Base-by-base conservation (phyloP, 2,888 invertebrate species). In the Leucoma salicis region DNA sequence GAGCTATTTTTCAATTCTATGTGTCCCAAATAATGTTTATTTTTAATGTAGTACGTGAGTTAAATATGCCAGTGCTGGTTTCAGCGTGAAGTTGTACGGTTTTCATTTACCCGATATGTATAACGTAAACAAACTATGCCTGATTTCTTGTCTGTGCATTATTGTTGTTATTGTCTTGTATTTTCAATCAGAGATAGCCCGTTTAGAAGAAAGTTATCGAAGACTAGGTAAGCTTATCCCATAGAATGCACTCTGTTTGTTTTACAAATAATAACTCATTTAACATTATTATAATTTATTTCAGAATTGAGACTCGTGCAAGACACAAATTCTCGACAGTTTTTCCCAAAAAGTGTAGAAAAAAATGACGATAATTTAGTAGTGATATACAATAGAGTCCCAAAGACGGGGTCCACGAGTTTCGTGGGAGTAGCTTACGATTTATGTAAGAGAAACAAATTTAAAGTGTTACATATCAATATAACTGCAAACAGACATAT, bases 351-450 rank as follows among this genome's bases (percentile, higher is more conserved):
- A 65, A 38, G 58, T 8, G 28, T 53, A 39, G 74, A 74, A 46
- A 84, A 71, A 66, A 83, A 81, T 61, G 91, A 91, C 42, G 93
- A 95, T 70, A 92, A 95, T 68, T 74, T 94, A 51, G 93, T 98
- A 35, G 92, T 99, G 49, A 95, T 99, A 62, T 99, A 99, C 82
- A 99, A 99, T 82, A 92, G 99, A 66, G 97, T 99, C 42, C 99
- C 99, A 6, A 99, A 99, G 88, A 99, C 99, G 21, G 99, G 97
- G 11, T 98, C 98, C 13, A 99, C 99, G 6, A 97, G 97, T 83
- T 97, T 99, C 76, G 97, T 97, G 53, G 97, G 97, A 45, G 93
- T 97, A 45, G 96, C 96, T 0, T 97, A 97, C 70, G 96, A 96
- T 79, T 83, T 97, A 47, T 97, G 96, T 78, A 93, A 93, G 70